Evolutionary conservation across 2,888 invertebrate genomes (phyloP).

Genomic region (Clepsis dumicolana): DNA sequence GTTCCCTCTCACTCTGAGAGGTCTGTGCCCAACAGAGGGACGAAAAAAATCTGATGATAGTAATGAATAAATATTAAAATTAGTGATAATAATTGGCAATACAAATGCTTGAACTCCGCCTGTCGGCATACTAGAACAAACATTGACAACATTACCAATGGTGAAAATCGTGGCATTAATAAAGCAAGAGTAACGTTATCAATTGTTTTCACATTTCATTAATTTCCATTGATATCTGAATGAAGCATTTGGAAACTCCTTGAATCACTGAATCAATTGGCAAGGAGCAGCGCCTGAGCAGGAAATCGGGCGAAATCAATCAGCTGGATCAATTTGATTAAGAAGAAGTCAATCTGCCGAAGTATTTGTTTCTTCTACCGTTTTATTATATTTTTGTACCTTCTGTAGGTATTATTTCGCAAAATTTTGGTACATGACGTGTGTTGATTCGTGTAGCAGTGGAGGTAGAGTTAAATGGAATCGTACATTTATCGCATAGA

Average conservation of each 20-base stretch:
- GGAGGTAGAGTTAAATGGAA: too few species aligned
- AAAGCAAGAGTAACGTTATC: background rate
- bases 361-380: background rate
- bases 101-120: too few species aligned
- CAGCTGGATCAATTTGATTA: background rate
- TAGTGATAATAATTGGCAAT: too few species aligned
- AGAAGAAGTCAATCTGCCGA: background rate
- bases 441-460: too few species aligned
- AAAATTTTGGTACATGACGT: too few species aligned
- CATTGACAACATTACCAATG: too few species aligned
- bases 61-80: too few species aligned
- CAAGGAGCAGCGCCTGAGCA: background rate
- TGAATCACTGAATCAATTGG: background rate
- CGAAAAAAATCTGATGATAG: too few species aligned
- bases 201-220: background rate
- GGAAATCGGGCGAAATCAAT: slow-evolving; percentile 1
- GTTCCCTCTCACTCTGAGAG: too few species aligned
- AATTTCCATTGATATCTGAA: background rate
- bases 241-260: background rate
- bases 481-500: too few species aligned
- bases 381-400: background rate
- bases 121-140: too few species aligned
- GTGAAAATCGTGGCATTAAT: background rate
- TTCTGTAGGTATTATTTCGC: background rate
- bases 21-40: too few species aligned